Conservation (phyloP, 1,140 invertebrate species). For the Hirudo medicinalis region DNA sequence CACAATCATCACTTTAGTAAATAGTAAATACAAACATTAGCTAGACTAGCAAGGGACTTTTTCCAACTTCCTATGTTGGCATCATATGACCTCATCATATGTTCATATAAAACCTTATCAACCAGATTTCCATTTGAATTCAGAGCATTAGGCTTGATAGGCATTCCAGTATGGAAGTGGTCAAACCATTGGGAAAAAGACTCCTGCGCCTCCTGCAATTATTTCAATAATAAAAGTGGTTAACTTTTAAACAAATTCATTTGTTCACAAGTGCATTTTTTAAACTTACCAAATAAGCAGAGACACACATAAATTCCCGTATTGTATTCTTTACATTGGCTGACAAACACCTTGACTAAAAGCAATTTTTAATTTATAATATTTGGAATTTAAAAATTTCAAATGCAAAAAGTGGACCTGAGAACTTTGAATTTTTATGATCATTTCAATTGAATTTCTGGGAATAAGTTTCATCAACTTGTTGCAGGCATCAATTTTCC, state of each 20-base stretch:
- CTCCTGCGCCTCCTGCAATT: constrained; percentile 58
- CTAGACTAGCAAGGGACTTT: background rate
- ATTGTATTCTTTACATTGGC: constrained; percentile 2
- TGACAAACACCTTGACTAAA: background rate
- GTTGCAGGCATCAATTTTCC: background rate
- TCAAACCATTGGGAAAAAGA: constrained; percentile 76
- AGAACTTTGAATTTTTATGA: background rate
- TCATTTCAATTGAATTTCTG: constrained; percentile 1
- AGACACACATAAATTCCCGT: constrained; percentile 1
- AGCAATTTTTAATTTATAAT: too few species aligned
- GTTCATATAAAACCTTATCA: constrained; percentile 2
- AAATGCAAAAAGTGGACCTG: too few species aligned
- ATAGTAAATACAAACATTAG: background rate
- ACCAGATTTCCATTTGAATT: constrained; percentile 1
- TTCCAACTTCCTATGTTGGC: background rate
- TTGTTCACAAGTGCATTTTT: background rate
- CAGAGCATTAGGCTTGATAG: constrained; percentile 39
- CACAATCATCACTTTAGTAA: background rate
- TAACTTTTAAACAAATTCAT: background rate
- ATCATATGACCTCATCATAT: constrained; percentile 4
- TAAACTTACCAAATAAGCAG: constrained; percentile 1
- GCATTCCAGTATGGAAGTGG: constrained; percentile 63
- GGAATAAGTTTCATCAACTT: constrained; percentile 1
- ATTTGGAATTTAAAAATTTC: too few species aligned
- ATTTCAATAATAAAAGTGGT: constrained; percentile 17